Conservation (phyloP, 1,140 invertebrate genomes). For the Vanessa atalanta region DNA sequence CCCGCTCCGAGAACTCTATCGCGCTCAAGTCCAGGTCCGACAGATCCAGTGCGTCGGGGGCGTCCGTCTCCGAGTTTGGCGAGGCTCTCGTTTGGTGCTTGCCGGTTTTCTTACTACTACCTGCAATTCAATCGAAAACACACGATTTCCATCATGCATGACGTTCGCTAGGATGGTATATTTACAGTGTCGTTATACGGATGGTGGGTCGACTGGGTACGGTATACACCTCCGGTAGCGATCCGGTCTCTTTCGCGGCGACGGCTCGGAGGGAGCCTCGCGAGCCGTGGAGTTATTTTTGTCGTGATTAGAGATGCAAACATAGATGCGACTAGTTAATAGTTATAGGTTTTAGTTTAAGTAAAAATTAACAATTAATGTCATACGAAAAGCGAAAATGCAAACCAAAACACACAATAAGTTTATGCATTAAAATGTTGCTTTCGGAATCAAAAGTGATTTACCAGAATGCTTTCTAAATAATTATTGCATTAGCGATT, state of each 20-base stretch:
- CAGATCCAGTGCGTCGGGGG: conserved; percentile 81
- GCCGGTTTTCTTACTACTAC: conserved; percentile 71
- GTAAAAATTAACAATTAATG: conserved; percentile 59
- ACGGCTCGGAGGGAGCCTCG: neutral
- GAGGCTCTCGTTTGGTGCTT: conserved; percentile 50
- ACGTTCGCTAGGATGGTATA: conserved; percentile 72
- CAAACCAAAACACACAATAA: conserved; percentile 63
- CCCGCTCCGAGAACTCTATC: conserved; percentile 84
- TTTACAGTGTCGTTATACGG: conserved; percentile 60
- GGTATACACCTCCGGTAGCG: conserved; percentile 25
- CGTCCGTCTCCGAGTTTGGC: conserved; percentile 67
- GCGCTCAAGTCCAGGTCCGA: conserved; percentile 84
- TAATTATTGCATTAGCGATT: conserved; percentile 64
- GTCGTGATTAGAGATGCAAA: conserved; percentile 36
- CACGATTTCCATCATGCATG: conserved; percentile 80
- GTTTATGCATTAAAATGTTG: conserved; percentile 79
- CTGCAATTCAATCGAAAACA: conserved; percentile 79
- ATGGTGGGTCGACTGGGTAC: conserved; percentile 20
- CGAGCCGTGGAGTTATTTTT: conserved; percentile 14
- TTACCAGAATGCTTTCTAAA: conserved; percentile 67
- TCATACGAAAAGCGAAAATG: conserved; percentile 67
- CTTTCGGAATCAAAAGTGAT: conserved; percentile 57
- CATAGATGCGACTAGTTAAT: conserved; percentile 64
- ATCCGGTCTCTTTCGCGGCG: conserved; percentile 7
- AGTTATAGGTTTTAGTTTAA: conserved; percentile 65